Evolutionary conservation across 2,797 vertebrate species (phyloP), one percentile per base, ranked within the genome.

Genomic region (Sebastes reedi): DNA sequence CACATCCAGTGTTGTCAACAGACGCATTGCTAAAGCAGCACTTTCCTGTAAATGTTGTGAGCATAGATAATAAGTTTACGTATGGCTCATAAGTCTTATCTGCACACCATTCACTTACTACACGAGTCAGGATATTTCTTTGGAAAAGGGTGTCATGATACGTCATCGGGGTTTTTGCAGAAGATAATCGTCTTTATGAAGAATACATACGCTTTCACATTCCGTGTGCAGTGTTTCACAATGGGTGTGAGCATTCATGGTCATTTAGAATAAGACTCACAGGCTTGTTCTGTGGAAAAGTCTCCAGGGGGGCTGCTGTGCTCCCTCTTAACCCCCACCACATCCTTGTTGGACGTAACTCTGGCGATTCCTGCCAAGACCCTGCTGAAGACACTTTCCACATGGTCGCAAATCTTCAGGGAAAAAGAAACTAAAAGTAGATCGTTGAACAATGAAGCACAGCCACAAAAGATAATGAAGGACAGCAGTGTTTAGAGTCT

Each of bases 361-460:
- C 22, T 8, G 3, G 7, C 13, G 1, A 16, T 36, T 82, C 72
- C 24, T 90, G 86, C 86, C 86, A 90, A 91, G 68, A 65, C 42
- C 72, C 75, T 67, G 72, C 87, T 71, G 46, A 68, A 85, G 81
- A 52, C n/a, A 32, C 6, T 86, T 91, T 81, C 70, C 85, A 81
- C 82, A 69, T 16, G 39, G 70, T 84, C 77, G 58, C 71, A 82
- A 9, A 1, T 36, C 36, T 85, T 89, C 66, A 36, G 6, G 79
- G 77, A 77, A 90, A 91, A 59, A 24, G 88, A 92, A 92, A 92
- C 34, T 81, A 62, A 87, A 86, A 82, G 67, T 82, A 25, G 24
- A 52, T 14, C 3, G 4, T 3, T 56, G 52, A 52, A 29, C 3
- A 46, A 72, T 32, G 16, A 36, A 50, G 6, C 42, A 24, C 1